A percentile compares a stretch with the other conserved stretches of the same genome.
These are phyloP conservation scores for Tenebrio molitor DNA, from an alignment of 1,140 invertebrate genomes.

Conservation along the genomic window DNA sequence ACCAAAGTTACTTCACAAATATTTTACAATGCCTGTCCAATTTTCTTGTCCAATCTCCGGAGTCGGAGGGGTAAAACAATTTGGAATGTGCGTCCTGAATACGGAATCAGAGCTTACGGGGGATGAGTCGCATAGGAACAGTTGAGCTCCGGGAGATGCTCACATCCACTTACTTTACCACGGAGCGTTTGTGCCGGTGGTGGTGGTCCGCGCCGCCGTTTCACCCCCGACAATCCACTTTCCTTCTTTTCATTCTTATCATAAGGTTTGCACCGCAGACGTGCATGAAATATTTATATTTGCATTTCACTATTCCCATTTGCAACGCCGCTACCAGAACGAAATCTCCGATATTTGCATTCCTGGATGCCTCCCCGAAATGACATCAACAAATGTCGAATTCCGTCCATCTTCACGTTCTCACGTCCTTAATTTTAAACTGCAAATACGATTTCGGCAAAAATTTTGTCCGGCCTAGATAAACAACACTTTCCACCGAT, in stretches of 20 bases:
- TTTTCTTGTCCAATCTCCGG: constrained; percentile 56
- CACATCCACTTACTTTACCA: constrained; percentile 59
- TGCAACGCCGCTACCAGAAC: constrained; percentile 23
- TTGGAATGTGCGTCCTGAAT: constrained; percentile 60
- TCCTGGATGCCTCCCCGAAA: constrained; percentile 41
- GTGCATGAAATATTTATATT: constrained; percentile 57
- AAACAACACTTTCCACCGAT: too few species aligned
- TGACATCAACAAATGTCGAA: constrained; percentile 47
- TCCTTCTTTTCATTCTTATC: constrained; percentile 40
- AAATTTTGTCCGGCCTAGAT: too few species aligned
- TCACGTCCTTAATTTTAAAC: too few species aligned
- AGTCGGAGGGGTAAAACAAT: constrained; percentile 60
- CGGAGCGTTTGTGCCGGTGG: constrained; percentile 43
- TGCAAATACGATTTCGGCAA: too few species aligned
- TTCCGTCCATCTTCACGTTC: constrained; percentile 44
- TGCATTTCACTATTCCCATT: constrained; percentile 44
- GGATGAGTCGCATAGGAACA: constrained; percentile 54
- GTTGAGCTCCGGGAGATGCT: constrained; percentile 53
- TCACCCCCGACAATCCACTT: constrained; percentile 49
- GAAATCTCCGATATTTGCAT: constrained; percentile 50
- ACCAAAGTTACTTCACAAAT: constrained; percentile 53
- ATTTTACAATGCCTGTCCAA: constrained; percentile 55
- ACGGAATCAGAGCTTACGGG: constrained; percentile 58
- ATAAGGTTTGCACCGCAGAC: constrained; percentile 48
- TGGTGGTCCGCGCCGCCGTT: constrained; percentile 25